Conservation (phyloP, 2,888 invertebrate species). For the Strigamia maritima region DNA sequence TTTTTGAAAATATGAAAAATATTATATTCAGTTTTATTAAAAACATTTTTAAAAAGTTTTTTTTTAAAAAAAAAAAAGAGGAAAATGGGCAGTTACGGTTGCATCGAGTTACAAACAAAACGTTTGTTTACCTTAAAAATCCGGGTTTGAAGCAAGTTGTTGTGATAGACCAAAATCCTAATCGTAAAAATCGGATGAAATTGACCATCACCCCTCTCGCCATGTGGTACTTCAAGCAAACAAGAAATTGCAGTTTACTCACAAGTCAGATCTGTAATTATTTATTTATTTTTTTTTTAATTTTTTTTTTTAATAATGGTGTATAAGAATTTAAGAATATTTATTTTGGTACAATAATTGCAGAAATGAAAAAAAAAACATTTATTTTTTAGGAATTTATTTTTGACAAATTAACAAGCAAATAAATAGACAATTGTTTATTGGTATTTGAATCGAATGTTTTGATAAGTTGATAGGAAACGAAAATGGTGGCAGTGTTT, state of each 20-base stretch:
- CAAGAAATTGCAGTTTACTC: not conserved
- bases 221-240: not conserved
- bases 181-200: not conserved
- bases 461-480: not conserved
- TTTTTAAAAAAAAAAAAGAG: no score
- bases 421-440: not conserved
- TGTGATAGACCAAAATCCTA: not conserved
- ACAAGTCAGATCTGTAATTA: not conserved
- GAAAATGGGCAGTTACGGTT: no score
- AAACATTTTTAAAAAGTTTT: no score
- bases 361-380: no score
- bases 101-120: no score
- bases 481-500: constrained; percentile 5
- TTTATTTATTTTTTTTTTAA: not conserved
- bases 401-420: no score
- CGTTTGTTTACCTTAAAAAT: not conserved
- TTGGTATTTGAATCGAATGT: not conserved
- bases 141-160: not conserved
- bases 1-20: not conserved
- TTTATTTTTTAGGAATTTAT: no score
- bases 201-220: not conserved
- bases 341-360: no score
- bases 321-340: no score
- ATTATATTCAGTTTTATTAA: no score
- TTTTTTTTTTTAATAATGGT: not conserved